phyloP scores from a whole-genome alignment of 2,113 vertebrate species.

The Chaetura pelagica region DNA sequence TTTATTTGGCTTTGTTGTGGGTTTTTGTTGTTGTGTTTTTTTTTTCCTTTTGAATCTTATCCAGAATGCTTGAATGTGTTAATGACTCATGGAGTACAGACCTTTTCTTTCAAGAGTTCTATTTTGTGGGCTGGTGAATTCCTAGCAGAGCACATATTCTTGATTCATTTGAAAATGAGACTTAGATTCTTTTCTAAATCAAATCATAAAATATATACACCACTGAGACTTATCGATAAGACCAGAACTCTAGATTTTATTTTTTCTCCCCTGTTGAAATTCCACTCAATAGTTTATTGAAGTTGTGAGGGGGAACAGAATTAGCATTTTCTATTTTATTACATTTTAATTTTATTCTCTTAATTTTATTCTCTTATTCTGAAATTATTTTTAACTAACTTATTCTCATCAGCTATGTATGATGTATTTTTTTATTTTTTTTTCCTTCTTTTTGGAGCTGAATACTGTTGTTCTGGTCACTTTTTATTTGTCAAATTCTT shows the following conservation, averaged over 20 bases:
- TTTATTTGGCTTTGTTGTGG: neutral
- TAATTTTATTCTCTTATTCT: neutral
- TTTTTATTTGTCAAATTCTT: neutral
- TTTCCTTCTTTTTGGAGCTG: neutral
- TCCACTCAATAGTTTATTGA: neutral
- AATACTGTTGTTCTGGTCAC: neutral
- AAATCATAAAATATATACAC: neutral
- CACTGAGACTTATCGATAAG: neutral
- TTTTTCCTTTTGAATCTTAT: neutral
- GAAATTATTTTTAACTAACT: neutral
- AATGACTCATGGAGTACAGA: neutral
- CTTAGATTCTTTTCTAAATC: neutral
- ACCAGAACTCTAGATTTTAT: neutral
- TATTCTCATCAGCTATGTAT: neutral
- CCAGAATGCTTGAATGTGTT: neutral
- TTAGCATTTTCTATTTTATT: neutral
- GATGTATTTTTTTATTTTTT: neutral
- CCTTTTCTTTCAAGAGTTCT: neutral
- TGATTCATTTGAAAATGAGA: neutral
- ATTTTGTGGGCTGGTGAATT: neutral
- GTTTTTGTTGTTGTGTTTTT: too few species aligned
- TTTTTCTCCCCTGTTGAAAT: neutral
- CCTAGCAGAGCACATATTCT: neutral
- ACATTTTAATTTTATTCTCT: neutral
- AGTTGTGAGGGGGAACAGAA: accelerated